phyloP scores from a whole-genome alignment of 2,888 invertebrate species.

The Brachyopa scutellaris region DNA sequence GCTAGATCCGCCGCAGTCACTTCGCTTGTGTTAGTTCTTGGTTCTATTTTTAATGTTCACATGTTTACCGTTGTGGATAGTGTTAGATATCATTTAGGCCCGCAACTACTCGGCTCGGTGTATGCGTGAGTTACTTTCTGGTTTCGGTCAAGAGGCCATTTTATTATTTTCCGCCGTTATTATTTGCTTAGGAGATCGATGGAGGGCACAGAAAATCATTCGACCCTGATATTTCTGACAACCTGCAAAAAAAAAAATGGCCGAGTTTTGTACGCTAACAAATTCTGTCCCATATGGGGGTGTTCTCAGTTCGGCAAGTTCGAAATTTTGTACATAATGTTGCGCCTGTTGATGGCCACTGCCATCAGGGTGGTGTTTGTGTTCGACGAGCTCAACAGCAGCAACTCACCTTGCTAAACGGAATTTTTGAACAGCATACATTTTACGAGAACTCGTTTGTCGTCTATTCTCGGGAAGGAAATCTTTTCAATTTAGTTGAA shows the following conservation, averaged over 20 bases:
- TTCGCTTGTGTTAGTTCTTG: slow-evolving; percentile 60
- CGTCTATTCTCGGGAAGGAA: slow-evolving; percentile 21
- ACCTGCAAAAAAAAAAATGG: slow-evolving; percentile 52
- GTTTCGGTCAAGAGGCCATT: slow-evolving; percentile 59
- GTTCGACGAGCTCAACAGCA: background rate
- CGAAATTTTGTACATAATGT: background rate
- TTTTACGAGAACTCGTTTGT: slow-evolving; percentile 6
- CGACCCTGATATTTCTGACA: slow-evolving; percentile 70
- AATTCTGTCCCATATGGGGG: slow-evolving; percentile 58
- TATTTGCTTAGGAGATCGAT: slow-evolving; percentile 32
- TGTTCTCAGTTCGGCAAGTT: slow-evolving; percentile 16
- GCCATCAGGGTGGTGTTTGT: background rate
- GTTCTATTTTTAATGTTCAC: slow-evolving; percentile 76
- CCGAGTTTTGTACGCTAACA: slow-evolving; percentile 53
- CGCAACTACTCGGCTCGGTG: slow-evolving; percentile 12
- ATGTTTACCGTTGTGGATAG: slow-evolving; percentile 50
- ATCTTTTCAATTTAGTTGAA: slow-evolving; percentile 28
- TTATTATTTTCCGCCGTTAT: slow-evolving; percentile 22
- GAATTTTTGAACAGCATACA: background rate
- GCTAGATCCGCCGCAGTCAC: slow-evolving; percentile 28
- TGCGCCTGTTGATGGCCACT: slow-evolving; percentile 9
- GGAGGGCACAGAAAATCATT: slow-evolving; percentile 41
- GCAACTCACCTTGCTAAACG: slow-evolving; percentile 20
- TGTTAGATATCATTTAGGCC: slow-evolving; percentile 51
- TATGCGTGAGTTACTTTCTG: slow-evolving; percentile 44